Conservation (phyloP, 92 coral and sea anemone genomes). For the Epizoanthus rinbou region DNA sequence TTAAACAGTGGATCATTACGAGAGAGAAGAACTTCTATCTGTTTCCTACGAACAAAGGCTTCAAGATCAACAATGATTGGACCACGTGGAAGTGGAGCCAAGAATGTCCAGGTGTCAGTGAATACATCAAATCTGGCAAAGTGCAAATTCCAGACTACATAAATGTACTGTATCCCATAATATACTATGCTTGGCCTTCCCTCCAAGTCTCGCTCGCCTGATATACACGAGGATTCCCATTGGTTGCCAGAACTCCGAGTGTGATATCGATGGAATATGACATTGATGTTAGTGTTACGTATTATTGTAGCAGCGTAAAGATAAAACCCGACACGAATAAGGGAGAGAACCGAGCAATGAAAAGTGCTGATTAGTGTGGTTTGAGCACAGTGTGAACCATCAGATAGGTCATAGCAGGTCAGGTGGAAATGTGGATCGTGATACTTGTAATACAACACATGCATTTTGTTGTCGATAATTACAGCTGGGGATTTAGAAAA, state of each 20-base stretch:
- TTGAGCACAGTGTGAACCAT: background rate
- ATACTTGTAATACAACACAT: background rate
- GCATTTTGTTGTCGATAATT: background rate
- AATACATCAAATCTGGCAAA: background rate
- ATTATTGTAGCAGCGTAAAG: background rate
- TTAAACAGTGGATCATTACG: no score
- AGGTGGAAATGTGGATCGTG: background rate
- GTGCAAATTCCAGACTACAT: background rate
- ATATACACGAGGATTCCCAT: background rate
- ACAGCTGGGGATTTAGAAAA: background rate
- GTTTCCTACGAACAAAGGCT: no score
- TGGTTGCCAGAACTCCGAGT: background rate
- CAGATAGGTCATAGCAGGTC: background rate
- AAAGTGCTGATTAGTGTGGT: background rate
- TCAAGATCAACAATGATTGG: no score
- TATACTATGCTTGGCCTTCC: background rate
- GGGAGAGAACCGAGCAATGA: background rate
- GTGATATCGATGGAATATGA: background rate
- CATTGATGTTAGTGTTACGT: no score
- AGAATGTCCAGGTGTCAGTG: background rate
- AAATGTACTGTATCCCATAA: background rate
- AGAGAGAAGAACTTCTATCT: no score
- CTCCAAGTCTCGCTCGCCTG: no score
- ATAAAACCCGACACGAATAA: background rate
- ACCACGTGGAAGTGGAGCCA: background rate